Evolutionary conservation across 2,888 invertebrate genomes (phyloP).

Genomic region (Helleia helle): DNA sequence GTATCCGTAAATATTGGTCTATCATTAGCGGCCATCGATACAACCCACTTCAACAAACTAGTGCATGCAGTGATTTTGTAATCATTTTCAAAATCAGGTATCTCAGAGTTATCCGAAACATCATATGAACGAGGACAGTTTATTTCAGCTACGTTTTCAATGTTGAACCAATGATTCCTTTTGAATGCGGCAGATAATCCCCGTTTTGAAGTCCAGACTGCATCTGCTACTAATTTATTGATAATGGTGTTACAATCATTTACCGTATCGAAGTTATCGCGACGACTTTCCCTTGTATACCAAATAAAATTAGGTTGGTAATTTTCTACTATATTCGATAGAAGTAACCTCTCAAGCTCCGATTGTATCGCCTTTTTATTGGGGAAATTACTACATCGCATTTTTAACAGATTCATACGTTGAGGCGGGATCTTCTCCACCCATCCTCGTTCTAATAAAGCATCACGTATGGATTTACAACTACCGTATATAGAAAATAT

Average conservation of each 20-base stretch:
- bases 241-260: conserved; percentile 37
- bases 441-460: conserved; percentile 79
- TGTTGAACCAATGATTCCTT: conserved; percentile 77
- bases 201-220: conserved; percentile 58
- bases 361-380: conserved; percentile 42
- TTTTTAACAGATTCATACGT: conserved; percentile 49
- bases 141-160: conserved; percentile 75
- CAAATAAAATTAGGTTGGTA: conserved; percentile 50
- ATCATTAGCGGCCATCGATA: conserved; percentile 48
- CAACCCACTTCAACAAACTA: conserved; percentile 78
- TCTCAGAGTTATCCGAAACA: conserved; percentile 70
- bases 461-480: conserved; percentile 67
- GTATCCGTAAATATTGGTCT: conserved; percentile 55
- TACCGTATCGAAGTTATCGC: conserved; percentile 33
- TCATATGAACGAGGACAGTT: conserved; percentile 83
- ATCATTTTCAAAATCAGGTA: conserved; percentile 78
- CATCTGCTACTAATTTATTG: conserved; percentile 50
- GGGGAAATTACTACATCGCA: conserved; percentile 35
- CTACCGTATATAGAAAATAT: conserved; percentile 72
- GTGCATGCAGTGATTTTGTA: conserved; percentile 86
- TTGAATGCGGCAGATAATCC: conserved; percentile 71
- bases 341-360: conserved; percentile 47
- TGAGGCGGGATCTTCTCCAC: conserved; percentile 76
- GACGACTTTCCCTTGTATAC: conserved; percentile 36
- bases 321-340: conserved; percentile 56